These are phyloP conservation scores for Drosophila murphyi DNA, from an alignment of 1,140 invertebrate genomes.

Conservation along the genomic window DNA sequence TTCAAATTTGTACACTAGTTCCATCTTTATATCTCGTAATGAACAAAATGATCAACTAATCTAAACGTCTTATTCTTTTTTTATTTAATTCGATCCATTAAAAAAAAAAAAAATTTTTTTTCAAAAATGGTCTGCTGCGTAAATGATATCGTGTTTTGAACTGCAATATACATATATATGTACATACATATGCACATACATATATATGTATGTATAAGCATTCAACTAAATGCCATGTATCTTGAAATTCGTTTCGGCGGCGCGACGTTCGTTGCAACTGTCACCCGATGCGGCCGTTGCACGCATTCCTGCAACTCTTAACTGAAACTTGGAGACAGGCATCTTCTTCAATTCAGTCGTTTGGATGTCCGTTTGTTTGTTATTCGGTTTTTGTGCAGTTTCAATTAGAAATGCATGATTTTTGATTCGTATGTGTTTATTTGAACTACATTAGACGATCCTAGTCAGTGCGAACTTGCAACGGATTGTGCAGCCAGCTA, in stretches of 20 bases:
- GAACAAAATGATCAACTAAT: too few species aligned
- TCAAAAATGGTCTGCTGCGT: too few species aligned
- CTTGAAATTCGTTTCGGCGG: conserved; percentile 9
- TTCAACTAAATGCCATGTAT: conserved; percentile 5
- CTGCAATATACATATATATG: too few species aligned
- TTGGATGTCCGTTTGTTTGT: conserved; percentile 12
- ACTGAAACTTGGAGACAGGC: neutral
- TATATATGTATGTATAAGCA: too few species aligned
- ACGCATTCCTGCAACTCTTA: conserved; percentile 52
- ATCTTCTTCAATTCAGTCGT: neutral
- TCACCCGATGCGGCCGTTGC: conserved; percentile 58
- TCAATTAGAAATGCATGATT: conserved; percentile 67
- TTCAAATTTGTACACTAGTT: too few species aligned
- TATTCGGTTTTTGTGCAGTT: conserved; percentile 41
- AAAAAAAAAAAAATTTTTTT: too few species aligned
- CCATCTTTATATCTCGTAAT: too few species aligned
- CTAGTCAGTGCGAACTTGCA: neutral
- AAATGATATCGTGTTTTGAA: too few species aligned
- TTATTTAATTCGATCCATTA: too few species aligned
- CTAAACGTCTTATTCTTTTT: too few species aligned
- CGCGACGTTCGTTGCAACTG: conserved; percentile 40
- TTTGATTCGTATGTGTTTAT: conserved; percentile 40
- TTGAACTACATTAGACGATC: conserved; percentile 38
- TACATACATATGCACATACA: too few species aligned
- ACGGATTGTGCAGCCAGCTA: neutral